These are phyloP conservation scores for Rhabdomys dilectus DNA, from an alignment of 2,113 vertebrate genomes.

Conservation along the genomic window DNA sequence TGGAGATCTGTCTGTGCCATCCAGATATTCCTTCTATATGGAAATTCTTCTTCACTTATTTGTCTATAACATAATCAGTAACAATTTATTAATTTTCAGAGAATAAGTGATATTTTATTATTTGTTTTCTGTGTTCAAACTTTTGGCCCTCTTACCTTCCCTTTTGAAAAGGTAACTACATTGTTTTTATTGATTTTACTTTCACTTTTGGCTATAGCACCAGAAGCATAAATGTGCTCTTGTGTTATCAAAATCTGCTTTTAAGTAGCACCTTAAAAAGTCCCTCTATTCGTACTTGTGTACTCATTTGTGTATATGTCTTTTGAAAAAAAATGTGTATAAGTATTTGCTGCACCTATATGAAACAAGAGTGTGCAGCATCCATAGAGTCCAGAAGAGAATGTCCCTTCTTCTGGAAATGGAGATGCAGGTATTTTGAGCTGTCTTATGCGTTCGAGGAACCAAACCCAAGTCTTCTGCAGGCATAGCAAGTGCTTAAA, in stretches of 20 bases:
- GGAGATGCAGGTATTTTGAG: not conserved
- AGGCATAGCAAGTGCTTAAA: not conserved
- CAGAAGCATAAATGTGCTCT: not conserved
- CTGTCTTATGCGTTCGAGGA: not conserved
- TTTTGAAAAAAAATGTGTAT: not conserved
- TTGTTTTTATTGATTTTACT: not conserved
- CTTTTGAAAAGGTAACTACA: not conserved
- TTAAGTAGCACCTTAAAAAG: not conserved
- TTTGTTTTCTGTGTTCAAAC: not conserved
- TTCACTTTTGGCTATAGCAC: not conserved
- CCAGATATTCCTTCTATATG: not conserved
- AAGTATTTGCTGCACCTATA: not conserved
- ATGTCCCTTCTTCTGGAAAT: not conserved
- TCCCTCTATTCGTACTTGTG: not conserved
- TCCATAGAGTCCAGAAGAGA: not conserved
- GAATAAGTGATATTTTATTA: not conserved
- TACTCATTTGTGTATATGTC: not conserved
- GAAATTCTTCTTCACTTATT: not conserved
- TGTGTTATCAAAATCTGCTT: not conserved
- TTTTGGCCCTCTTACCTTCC: not conserved
- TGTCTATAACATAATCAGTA: constrained; percentile 24
- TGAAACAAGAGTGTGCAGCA: not conserved
- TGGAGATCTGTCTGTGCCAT: not conserved
- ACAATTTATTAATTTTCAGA: not conserved
- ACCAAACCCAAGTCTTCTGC: not conserved